Conservation (phyloP, 2,113 vertebrate species). For the Amphilophus citrinellus region DNA sequence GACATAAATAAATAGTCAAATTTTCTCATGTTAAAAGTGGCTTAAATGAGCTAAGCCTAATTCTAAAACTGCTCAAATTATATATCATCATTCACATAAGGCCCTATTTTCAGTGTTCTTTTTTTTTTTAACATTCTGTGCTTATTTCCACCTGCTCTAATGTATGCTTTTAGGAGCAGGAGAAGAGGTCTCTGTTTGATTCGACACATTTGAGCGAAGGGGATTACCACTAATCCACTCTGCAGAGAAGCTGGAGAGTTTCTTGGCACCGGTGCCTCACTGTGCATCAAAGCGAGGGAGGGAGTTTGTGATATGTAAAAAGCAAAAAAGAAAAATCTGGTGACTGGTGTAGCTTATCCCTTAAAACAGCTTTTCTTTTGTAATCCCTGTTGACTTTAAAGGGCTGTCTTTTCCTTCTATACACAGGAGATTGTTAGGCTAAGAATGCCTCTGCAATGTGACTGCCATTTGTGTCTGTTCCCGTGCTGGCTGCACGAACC, state of each 20-base stretch:
- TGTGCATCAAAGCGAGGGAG: constrained; percentile 8
- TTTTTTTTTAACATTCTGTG: not conserved
- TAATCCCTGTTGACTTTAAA: constrained; percentile 7
- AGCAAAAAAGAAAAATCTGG: not conserved
- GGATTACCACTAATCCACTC: constrained; percentile 56
- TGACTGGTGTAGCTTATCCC: constrained; percentile 30
- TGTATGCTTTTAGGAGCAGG: constrained; percentile 22
- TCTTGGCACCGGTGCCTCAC: constrained; percentile 10
- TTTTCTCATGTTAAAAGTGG: no score
- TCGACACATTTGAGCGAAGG: constrained; percentile 47
- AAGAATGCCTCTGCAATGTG: constrained; percentile 1
- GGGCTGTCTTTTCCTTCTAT: not conserved
- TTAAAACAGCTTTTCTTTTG: not conserved
- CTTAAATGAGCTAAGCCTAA: not conserved
- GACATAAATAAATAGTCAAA: not conserved
- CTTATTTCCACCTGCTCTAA: constrained; percentile 56
- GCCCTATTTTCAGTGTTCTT: not conserved
- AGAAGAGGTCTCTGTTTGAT: constrained; percentile 42
- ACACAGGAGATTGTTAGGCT: not conserved
- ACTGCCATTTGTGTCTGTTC: not conserved
- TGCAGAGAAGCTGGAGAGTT: constrained; percentile 52
- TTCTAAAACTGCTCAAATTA: not conserved
- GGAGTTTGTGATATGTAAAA: constrained; percentile 9
- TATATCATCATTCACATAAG: not conserved
- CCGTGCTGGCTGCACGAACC: constrained; percentile 5